Conservation (phyloP, 1,140 invertebrate species). For the Daktulosphaira vitifoliae region DNA sequence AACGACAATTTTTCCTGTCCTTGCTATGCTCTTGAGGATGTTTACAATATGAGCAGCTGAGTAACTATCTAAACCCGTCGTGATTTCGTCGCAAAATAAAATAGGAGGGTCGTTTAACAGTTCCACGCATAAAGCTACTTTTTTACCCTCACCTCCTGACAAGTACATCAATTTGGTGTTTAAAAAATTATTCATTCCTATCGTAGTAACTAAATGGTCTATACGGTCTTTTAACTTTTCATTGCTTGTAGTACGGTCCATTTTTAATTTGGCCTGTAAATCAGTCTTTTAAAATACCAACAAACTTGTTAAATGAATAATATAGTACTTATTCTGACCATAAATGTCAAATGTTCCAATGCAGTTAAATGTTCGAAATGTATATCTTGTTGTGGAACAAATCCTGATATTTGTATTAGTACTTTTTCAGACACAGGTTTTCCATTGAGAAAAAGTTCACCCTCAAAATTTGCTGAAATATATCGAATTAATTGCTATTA, state of each 20-base stretch:
- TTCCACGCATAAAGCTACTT: constrained; percentile 73
- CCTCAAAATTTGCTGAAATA: constrained; percentile 47
- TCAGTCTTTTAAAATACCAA: background rate
- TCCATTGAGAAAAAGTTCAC: constrained; percentile 59
- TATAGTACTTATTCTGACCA: constrained; percentile 48
- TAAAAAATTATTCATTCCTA: constrained; percentile 63
- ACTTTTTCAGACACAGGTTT: constrained; percentile 50
- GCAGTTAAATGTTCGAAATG: constrained; percentile 58
- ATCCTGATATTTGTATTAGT: constrained; percentile 60
- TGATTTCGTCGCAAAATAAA: constrained; percentile 96
- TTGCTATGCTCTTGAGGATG: constrained; percentile 35
- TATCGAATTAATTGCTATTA: background rate
- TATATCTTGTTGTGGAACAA: constrained; percentile 62
- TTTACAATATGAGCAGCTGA: constrained; percentile 36
- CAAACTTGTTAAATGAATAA: background rate
- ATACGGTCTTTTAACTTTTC: constrained; percentile 41
- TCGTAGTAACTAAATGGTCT: constrained; percentile 53
- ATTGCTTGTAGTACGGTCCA: constrained; percentile 43
- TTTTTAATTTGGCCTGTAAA: constrained; percentile 39
- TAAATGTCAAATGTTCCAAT: constrained; percentile 63
- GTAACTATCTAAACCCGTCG: constrained; percentile 48
- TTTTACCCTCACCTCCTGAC: constrained; percentile 87
- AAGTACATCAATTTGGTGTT: constrained; percentile 70
- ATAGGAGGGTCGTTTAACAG: constrained; percentile 68
- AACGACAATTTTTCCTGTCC: constrained; percentile 53